Percentiles rank a stretch among this genome's conserved stretches.
These are phyloP conservation scores for Griposia aprilina DNA, from an alignment of 2,888 invertebrate species.

Conservation along the genomic window DNA sequence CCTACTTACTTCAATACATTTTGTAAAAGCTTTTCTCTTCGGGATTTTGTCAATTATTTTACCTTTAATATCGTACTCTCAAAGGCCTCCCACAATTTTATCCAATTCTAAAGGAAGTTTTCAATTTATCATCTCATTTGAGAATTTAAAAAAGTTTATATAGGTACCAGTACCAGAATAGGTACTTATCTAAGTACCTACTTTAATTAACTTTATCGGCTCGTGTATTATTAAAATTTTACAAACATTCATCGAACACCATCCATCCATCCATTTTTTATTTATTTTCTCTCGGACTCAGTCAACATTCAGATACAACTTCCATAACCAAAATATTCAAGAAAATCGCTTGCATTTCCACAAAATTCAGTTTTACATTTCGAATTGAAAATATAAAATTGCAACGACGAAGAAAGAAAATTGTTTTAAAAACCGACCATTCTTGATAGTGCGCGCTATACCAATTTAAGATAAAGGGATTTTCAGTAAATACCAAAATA, in stretches of 20 bases:
- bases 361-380: constrained; percentile 40
- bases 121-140: not conserved
- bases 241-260: not conserved
- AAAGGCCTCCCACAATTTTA: not conserved
- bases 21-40: not conserved
- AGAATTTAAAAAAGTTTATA: not conserved
- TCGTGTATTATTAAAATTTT: not conserved
- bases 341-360: not conserved
- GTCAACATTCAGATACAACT: not conserved
- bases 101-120: not conserved
- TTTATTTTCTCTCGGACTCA: not conserved
- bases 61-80: not conserved
- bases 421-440: constrained; percentile 6
- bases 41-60: not conserved
- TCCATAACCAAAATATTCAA: not conserved
- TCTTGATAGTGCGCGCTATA: not conserved
- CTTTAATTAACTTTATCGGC: not conserved
- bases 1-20: not conserved
- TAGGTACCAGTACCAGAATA: not conserved
- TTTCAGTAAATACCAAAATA: not conserved
- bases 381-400: constrained; percentile 35
- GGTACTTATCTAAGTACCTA: not conserved
- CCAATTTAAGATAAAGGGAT: constrained; percentile 13
- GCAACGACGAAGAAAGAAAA: not conserved
- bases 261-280: no score